Percentiles rank a stretch among this genome's conserved stretches.
Evolutionary conservation across 2,888 invertebrate species (phyloP).

Genomic region (Drosophila lutescens): DNA sequence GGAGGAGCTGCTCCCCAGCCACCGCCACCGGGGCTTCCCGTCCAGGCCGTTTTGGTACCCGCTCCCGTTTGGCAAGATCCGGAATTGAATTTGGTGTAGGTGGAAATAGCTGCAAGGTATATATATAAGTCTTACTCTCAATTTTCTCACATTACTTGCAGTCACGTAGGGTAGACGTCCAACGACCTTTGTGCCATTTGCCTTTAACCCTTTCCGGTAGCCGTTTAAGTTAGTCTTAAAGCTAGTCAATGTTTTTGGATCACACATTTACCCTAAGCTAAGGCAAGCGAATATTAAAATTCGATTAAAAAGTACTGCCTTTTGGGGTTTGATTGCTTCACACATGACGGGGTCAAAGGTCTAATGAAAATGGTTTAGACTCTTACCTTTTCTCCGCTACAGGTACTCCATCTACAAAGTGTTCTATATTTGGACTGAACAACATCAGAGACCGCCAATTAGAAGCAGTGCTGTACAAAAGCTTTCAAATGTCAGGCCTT

Average conservation of each 20-base stretch:
- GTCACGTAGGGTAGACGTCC: slow-evolving; percentile 41
- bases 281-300: slow-evolving; percentile 80
- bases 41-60: slow-evolving; percentile 43
- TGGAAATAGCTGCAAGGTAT: neutral
- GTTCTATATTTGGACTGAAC: slow-evolving; percentile 57
- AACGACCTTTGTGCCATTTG: slow-evolving; percentile 2
- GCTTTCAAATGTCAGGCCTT: slow-evolving; percentile 25
- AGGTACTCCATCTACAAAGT: neutral
- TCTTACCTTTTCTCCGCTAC: neutral
- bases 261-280: slow-evolving; percentile 42
- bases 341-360: no score
- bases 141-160: slow-evolving; percentile 25
- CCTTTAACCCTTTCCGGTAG: slow-evolving; percentile 9
- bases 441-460: slow-evolving; percentile 12
- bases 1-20: slow-evolving; percentile 65
- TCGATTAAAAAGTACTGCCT: slow-evolving; percentile 26
- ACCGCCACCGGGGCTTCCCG: slow-evolving; percentile 19
- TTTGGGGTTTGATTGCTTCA: no score
- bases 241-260: slow-evolving; percentile 64
- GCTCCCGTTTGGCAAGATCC: slow-evolving; percentile 68
- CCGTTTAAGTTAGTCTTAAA: slow-evolving; percentile 34
- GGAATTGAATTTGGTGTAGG: slow-evolving; percentile 60
- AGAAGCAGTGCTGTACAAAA: slow-evolving; percentile 13
- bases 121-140: neutral
- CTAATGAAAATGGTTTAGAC: no score